Percentiles rank a stretch among this genome's conserved stretches.
Conservation (phyloP, 1,140 invertebrate species). For the Trinorchestia longiramus region DNA sequence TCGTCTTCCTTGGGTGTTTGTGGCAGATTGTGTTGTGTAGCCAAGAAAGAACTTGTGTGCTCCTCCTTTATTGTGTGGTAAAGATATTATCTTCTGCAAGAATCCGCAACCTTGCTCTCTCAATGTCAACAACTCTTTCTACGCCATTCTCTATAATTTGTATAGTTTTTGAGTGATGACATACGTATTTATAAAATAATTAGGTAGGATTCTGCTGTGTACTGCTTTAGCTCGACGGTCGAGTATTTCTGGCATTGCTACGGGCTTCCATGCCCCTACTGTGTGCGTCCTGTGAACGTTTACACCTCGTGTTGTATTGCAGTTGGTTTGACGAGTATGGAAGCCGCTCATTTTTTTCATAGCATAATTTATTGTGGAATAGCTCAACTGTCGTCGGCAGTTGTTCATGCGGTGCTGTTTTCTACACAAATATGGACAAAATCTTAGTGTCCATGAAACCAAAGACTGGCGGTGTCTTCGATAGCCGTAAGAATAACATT, state of each 20-base stretch:
- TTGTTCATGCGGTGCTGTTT: background rate
- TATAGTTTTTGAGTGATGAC: too few species aligned
- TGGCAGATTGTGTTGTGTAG: too few species aligned
- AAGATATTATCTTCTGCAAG: too few species aligned
- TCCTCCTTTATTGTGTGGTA: too few species aligned
- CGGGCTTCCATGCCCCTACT: background rate
- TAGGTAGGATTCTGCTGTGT: background rate
- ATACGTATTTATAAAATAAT: too few species aligned
- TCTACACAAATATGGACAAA: background rate
- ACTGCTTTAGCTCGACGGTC: background rate
- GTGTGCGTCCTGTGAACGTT: background rate
- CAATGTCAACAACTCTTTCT: too few species aligned
- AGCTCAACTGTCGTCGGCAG: background rate
- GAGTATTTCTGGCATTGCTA: background rate
- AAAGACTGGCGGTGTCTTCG: background rate
- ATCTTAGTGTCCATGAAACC: background rate
- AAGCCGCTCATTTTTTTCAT: background rate
- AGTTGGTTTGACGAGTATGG: background rate
- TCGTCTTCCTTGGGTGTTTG: too few species aligned
- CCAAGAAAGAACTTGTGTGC: too few species aligned
- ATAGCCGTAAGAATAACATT: background rate
- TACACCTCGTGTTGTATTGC: background rate
- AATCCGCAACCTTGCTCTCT: too few species aligned
- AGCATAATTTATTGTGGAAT: background rate
- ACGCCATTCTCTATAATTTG: too few species aligned